These are phyloP conservation scores for Heliconius eleuchia DNA, from an alignment of 1,140 invertebrate genomes.

Conservation along the genomic window DNA sequence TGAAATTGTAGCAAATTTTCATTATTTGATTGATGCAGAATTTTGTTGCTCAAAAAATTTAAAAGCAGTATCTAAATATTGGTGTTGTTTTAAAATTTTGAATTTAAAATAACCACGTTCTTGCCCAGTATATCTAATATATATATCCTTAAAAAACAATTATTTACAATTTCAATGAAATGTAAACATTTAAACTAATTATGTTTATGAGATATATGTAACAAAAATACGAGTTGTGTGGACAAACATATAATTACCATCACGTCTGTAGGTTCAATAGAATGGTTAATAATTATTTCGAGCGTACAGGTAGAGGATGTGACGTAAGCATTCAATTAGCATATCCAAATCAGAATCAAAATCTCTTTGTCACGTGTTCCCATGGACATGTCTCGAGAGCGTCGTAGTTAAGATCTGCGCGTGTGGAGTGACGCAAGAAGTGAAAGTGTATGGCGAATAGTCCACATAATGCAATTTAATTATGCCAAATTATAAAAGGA, in stretches of 20 bases:
- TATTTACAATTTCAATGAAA: too few species aligned
- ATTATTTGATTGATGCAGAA: too few species aligned
- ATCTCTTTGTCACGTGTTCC: conserved; percentile 32
- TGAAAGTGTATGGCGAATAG: conserved; percentile 32
- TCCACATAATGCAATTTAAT: conserved; percentile 31
- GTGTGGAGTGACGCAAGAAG: conserved; percentile 34
- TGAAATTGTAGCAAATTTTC: too few species aligned
- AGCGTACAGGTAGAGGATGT: conserved; percentile 21
- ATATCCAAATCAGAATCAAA: conserved; percentile 27
- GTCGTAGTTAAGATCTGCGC: conserved; percentile 26
- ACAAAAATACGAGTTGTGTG: not conserved
- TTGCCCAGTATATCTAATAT: too few species aligned
- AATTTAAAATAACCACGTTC: too few species aligned
- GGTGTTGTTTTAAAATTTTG: too few species aligned
- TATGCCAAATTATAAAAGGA: conserved; percentile 9
- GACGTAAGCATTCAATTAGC: conserved; percentile 32
- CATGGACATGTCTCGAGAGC: conserved; percentile 38
- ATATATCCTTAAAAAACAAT: too few species aligned
- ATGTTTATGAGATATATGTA: not conserved
- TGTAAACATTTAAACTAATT: too few species aligned
- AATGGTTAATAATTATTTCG: conserved; percentile 24
- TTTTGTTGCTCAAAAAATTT: too few species aligned
- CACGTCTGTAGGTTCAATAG: not conserved
- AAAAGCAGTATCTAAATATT: too few species aligned
- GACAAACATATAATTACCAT: not conserved